These are phyloP conservation scores for Merluccius polli DNA, from an alignment of 2,797 vertebrate genomes.

Conservation along the genomic window DNA sequence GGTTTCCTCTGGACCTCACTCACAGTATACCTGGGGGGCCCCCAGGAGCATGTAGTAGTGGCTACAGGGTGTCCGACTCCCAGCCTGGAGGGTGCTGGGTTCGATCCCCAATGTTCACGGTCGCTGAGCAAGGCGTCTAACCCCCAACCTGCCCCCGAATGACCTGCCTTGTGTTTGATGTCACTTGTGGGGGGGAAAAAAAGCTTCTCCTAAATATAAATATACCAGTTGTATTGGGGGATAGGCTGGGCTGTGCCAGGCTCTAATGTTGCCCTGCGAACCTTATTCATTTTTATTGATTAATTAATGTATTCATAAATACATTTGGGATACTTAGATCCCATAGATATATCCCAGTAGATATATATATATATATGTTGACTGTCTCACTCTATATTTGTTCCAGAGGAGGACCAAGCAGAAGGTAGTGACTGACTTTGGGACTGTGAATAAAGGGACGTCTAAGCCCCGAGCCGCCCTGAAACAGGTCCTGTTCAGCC, in stretches of 20 bases:
- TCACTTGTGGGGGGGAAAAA: too few relatives aligned
- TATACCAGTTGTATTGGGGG: neutral
- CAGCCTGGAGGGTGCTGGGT: too few relatives aligned
- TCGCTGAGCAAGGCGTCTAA: too few relatives aligned
- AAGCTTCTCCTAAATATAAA: too few relatives aligned
- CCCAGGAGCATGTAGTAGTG: neutral
- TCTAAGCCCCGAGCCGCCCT: conserved; percentile 64
- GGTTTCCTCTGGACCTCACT: neutral
- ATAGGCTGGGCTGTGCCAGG: neutral
- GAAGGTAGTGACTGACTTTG: conserved; percentile 61
- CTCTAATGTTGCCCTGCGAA: neutral
- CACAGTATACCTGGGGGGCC: neutral
- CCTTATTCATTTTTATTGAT: too few relatives aligned
- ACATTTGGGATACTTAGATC: too few relatives aligned
- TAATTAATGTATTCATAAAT: too few relatives aligned
- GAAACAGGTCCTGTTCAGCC: conserved; percentile 68
- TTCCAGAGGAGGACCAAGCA: conserved; percentile 64
- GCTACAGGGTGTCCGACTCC: neutral
- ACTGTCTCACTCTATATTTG: neutral
- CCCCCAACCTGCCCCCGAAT: too few relatives aligned
- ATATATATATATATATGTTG: conserved; percentile 9
- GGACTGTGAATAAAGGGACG: conserved; percentile 57
- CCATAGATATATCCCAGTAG: neutral
- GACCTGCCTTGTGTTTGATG: too few relatives aligned
- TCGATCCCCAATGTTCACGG: too few relatives aligned